Conservation (phyloP, 2,888 invertebrate species). For the Hypselothyrea guttata region DNA sequence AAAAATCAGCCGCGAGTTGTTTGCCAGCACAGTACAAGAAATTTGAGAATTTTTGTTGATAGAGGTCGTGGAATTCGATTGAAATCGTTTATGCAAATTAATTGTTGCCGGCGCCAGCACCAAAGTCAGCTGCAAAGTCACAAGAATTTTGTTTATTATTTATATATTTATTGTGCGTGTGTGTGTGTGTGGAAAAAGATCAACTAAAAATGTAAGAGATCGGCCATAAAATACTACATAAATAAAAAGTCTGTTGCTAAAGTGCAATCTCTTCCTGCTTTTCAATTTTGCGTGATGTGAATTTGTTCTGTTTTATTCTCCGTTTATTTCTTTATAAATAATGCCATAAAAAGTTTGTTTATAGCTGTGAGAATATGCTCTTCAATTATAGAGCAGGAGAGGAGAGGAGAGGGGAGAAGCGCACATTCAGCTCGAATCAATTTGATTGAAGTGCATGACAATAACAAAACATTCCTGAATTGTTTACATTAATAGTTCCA, state of each 20-base stretch:
- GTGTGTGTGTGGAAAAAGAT: background rate
- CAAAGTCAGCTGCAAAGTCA: background rate
- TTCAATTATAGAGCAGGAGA: constrained; percentile 25
- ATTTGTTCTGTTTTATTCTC: constrained; percentile 9
- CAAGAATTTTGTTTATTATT: constrained; percentile 19
- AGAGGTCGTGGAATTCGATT: constrained; percentile 48
- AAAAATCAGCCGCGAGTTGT: constrained; percentile 49
- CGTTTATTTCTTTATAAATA: constrained; percentile 9
- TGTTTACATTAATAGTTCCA: background rate
- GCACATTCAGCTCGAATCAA: constrained; percentile 10
- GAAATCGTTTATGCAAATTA: constrained; percentile 38
- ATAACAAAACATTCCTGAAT: too few species aligned
- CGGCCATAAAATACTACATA: constrained; percentile 16
- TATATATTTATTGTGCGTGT: constrained; percentile 6
- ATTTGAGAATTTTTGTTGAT: constrained; percentile 28
- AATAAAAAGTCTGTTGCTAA: constrained; percentile 9
- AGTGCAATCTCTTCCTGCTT: constrained; percentile 54
- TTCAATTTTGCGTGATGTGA: constrained; percentile 45
- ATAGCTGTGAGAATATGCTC: constrained; percentile 33
- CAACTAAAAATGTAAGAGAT: background rate
- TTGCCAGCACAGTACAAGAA: constrained; percentile 16
- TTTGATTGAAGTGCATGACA: constrained; percentile 13
- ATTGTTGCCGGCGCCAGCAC: constrained; percentile 44
- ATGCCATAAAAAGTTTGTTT: constrained; percentile 8
- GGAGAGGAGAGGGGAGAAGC: too few species aligned